A percentile compares a stretch with the other conserved stretches of the same genome.
Conservation (phyloP, 2,888 invertebrate genomes). For the Acleris sparsana region DNA sequence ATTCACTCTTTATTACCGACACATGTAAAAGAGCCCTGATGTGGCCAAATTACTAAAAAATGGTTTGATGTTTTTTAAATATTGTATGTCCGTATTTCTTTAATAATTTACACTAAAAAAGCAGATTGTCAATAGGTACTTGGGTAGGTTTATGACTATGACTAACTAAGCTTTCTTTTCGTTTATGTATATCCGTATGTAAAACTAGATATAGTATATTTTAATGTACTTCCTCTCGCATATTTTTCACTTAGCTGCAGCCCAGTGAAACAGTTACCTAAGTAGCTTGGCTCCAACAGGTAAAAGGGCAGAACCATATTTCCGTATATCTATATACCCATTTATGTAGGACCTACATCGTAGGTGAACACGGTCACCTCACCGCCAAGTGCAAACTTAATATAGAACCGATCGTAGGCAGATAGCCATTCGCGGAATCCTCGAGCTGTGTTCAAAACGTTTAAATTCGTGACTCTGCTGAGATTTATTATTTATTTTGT, state of each 20-base stretch:
- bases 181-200: neutral
- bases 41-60: too few relatives aligned
- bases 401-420: constrained; percentile 27
- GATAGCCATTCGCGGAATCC: constrained; percentile 21
- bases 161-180: neutral
- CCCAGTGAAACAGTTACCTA: neutral
- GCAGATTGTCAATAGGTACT: too few relatives aligned
- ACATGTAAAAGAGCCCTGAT: too few relatives aligned
- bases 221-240: too few relatives aligned
- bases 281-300: neutral
- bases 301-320: constrained; percentile 2
- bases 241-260: neutral
- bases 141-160: too few relatives aligned
- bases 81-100: too few relatives aligned
- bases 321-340: constrained; percentile 16
- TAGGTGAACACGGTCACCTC: constrained; percentile 23
- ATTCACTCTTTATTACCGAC: too few relatives aligned
- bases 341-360: constrained; percentile 2
- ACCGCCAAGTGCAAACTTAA: constrained; percentile 6
- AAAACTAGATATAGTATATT: neutral
- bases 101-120: too few relatives aligned
- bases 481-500: constrained; percentile 2
- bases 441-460: constrained; percentile 8
- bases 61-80: too few relatives aligned
- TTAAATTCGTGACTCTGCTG: constrained; percentile 11